Evolutionary conservation across 2,797 vertebrate genomes (phyloP).

Genomic region (Cyprinodon diabolis): DNA sequence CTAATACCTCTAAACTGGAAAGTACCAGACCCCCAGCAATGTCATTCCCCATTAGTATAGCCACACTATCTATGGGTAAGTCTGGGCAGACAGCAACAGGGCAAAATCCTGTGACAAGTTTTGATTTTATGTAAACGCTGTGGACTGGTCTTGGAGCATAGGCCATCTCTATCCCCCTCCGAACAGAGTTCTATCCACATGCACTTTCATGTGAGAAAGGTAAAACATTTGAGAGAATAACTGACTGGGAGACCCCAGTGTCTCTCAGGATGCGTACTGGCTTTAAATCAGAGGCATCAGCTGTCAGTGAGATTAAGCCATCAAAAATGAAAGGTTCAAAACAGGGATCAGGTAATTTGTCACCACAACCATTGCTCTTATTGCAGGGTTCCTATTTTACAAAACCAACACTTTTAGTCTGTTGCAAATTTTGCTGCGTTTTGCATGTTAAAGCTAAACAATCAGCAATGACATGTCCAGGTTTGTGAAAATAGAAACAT

Average conservation of each 20-base stretch:
- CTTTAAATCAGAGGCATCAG: neutral
- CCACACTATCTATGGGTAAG: neutral
- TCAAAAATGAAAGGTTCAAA: neutral
- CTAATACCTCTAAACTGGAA: too few species aligned
- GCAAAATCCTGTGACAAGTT: neutral
- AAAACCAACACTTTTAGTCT: neutral
- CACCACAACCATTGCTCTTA: neutral
- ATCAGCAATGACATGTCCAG: neutral
- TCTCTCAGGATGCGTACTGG: neutral
- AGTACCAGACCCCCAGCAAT: neutral
- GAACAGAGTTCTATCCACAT: neutral
- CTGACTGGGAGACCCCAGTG: neutral
- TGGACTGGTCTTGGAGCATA: neutral
- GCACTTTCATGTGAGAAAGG: neutral
- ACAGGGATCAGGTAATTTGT: neutral
- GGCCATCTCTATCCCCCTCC: neutral
- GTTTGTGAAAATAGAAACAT: neutral
- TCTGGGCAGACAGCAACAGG: neutral
- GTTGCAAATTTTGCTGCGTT: neutral
- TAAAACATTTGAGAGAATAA: neutral
- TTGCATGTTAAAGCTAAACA: neutral
- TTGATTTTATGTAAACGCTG: neutral
- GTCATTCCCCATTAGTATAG: neutral
- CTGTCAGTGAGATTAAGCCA: neutral
- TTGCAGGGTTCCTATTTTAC: neutral